Percentiles rank a stretch among this genome's conserved stretches.
These are phyloP conservation scores for Axinella damicornis DNA, from an alignment of 37 sponge, comb jelly and placozoan genomes.

Conservation along the genomic window DNA sequence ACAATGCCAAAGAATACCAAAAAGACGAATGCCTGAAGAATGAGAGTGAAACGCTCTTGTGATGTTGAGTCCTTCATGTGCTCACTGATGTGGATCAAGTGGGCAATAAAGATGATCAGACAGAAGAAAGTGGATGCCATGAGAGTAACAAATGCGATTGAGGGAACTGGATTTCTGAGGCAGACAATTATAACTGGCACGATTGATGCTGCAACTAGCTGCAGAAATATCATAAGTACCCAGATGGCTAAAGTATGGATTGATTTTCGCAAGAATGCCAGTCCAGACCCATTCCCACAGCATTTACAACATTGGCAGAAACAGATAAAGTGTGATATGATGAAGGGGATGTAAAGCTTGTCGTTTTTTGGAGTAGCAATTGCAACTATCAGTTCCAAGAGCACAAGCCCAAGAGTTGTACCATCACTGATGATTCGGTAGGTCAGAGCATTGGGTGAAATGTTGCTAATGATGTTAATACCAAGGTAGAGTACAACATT, in stretches of 20 bases:
- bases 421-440: neutral
- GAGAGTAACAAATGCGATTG: neutral
- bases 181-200: neutral
- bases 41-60: neutral
- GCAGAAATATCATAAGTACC: neutral
- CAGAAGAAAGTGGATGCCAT: neutral
- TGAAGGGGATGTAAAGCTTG: neutral
- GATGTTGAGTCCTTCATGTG: neutral
- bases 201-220: neutral
- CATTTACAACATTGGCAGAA: too few relatives aligned
- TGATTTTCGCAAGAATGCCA: too few relatives aligned
- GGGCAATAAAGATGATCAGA: neutral
- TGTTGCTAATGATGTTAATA: neutral
- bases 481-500: neutral
- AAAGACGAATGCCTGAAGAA: neutral
- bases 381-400: neutral
- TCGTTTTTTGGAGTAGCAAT: neutral
- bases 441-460: neutral
- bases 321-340: too few relatives aligned
- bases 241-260: neutral
- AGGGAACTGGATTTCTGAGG: slow-evolving; percentile 1
- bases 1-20: slow-evolving; percentile 1
- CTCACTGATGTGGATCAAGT: neutral
- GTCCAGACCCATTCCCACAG: too few relatives aligned
- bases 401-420: neutral